A percentile compares a stretch with the other conserved stretches of the same genome.
Conservation (phyloP, 2,113 vertebrate species). For the Apistogramma diplotaenia region DNA sequence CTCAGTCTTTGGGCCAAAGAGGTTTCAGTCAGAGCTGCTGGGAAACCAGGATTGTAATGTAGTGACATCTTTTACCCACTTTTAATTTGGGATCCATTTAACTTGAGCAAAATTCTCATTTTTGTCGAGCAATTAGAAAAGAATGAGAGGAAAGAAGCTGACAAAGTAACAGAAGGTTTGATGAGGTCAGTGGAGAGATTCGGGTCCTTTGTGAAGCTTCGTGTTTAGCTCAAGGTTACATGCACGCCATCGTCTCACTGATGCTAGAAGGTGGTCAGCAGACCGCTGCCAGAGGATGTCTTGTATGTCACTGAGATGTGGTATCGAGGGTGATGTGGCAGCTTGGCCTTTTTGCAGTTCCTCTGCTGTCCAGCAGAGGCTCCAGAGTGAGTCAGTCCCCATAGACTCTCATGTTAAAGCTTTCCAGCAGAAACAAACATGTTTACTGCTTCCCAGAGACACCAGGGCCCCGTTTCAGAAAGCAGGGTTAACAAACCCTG, state of each 20-base stretch:
- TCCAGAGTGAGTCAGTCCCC: not conserved
- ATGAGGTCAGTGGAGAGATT: not conserved
- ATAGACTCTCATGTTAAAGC: too few species aligned
- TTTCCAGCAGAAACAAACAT: too few species aligned
- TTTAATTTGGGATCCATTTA: not conserved
- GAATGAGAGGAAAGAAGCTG: too few species aligned
- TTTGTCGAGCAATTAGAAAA: not conserved
- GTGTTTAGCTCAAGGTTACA: not conserved
- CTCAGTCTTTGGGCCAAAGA: not conserved
- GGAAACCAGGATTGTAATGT: not conserved
- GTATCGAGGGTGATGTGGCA: too few species aligned
- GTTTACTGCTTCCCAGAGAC: too few species aligned
- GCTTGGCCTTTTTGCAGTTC: too few species aligned
- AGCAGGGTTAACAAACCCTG: too few species aligned
- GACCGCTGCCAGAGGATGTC: not conserved
- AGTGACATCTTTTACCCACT: not conserved
- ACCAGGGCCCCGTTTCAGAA: too few species aligned
- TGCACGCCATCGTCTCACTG: rapidly evolving
- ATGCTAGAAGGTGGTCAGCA: not conserved
- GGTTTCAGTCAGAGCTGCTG: not conserved
- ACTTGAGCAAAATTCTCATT: not conserved
- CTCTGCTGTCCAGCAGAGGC: too few species aligned
- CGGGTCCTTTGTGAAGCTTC: too few species aligned
- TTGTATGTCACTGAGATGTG: too few species aligned
- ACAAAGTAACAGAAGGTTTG: not conserved